phyloP scores from a whole-genome alignment of 1,140 invertebrate species.

The Magallana angulata region DNA sequence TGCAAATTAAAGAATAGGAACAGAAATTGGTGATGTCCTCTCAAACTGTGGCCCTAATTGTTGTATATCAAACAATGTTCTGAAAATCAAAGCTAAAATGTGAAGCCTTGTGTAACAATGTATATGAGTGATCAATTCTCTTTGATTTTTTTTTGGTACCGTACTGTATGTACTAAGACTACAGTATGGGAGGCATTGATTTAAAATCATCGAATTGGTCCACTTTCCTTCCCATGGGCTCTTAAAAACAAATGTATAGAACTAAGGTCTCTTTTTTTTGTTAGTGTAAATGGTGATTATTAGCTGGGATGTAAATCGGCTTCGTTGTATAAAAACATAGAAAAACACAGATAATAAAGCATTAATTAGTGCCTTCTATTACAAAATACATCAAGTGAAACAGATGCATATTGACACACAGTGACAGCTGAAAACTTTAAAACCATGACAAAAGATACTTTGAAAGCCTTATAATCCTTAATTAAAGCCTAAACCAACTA shows the following conservation, averaged over 20 bases:
- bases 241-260: not conserved
- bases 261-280: not conserved
- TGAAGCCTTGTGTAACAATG: constrained; percentile 6
- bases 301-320: not conserved
- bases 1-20: constrained; percentile 4
- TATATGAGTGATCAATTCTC: constrained; percentile 8
- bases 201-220: constrained; percentile 12
- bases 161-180: not conserved
- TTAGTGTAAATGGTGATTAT: not conserved
- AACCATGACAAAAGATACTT: no score
- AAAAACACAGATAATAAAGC: no score
- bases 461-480: no score
- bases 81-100: not conserved
- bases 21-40: constrained; percentile 1
- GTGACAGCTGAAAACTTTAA: no score
- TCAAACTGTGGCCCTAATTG: not conserved
- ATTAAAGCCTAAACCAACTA: no score
- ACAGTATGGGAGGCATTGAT: not conserved
- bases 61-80: not conserved
- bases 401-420: no score
- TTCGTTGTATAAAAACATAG: no score
- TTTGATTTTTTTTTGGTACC: constrained; percentile 3
- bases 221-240: not conserved
- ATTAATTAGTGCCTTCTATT: no score
- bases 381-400: no score